A percentile compares a stretch with the other conserved stretches of the same genome.
Conservation (phyloP, 1,140 invertebrate species). For the Oppia nitens region DNA sequence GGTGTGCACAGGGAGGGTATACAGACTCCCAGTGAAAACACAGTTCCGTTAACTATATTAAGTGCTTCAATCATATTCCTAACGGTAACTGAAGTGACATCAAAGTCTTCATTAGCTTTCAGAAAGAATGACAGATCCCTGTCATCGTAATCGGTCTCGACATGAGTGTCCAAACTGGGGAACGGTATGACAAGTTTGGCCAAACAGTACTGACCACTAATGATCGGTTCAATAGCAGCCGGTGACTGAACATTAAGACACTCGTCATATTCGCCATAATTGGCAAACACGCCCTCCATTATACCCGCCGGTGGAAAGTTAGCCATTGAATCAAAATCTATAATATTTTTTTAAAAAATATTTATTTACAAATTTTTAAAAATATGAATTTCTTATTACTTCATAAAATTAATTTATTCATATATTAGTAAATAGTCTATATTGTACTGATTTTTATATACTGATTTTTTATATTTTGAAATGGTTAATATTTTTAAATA, state of each 20-base stretch:
- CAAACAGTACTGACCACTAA: neutral
- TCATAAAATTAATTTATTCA: too few species aligned
- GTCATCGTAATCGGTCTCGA: neutral
- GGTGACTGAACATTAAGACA: neutral
- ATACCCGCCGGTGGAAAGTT: neutral
- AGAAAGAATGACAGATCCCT: neutral
- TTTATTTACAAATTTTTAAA: too few species aligned
- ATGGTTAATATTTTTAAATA: too few species aligned
- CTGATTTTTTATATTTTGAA: too few species aligned
- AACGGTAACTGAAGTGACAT: neutral
- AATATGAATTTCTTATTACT: too few species aligned
- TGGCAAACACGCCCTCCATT: neutral
- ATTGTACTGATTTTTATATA: neutral
- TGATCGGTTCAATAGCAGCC: neutral
- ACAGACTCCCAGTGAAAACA: neutral
- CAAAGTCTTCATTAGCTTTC: neutral
- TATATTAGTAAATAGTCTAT: neutral
- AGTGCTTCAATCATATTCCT: neutral
- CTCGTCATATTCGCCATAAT: neutral
- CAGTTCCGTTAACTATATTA: neutral
- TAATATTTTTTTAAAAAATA: too few species aligned
- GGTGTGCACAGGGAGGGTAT: neutral
- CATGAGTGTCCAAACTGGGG: neutral
- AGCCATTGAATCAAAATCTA: neutral
- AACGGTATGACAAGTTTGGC: neutral